Evolutionary conservation across 2,888 invertebrate species (phyloP), one percentile per base, ranked within the genome.

Genomic region (Lycocerus yunnanus): DNA sequence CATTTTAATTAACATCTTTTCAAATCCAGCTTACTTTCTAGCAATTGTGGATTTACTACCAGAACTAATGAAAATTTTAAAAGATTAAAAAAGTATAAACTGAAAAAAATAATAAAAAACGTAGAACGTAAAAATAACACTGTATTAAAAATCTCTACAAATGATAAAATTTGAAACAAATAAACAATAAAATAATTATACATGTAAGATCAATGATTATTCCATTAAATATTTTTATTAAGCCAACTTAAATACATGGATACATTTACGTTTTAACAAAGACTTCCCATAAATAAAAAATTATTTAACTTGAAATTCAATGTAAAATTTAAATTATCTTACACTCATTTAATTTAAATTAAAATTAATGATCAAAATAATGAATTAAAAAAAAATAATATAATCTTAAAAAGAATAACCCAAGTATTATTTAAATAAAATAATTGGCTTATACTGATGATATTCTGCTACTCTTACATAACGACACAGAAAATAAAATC

Each of bases 401-500:
- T 16, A 43, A 43, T 43, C 43, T 43, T 43, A 43, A 43, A 27
- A 43, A n/a, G 43, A 43, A n/a, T 43, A 43, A 43, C 43, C 43
- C 43, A 43, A 43, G 13, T 43, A 43, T 43, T n/a, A 43, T n/a
- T n/a, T 43, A 43, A n/a, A 43, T 43, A 43, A 63, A 63, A 63
- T 13, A 63, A 18, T 63, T 63, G 61, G 61, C 61, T 68, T 79
- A 78, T 69, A 66, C 63, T 73, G 66, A 43, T 43, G 43, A 69
- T 75, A 66, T 69, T 74, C 61, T 65, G 63, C 76, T 77, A 77
- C 59, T 74, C 69, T 77, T 80, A 81, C 78, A 80, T 78, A 80
- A 80, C 79, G 78, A 79, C 78, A 81, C 76, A 77, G 77, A 69
- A 81, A 81, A 80, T 77, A 80, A 81, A 81, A 80, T 81, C 80